Base-by-base conservation (phyloP, 1,140 invertebrate species). In the Xylocopa sonorina region DNA sequence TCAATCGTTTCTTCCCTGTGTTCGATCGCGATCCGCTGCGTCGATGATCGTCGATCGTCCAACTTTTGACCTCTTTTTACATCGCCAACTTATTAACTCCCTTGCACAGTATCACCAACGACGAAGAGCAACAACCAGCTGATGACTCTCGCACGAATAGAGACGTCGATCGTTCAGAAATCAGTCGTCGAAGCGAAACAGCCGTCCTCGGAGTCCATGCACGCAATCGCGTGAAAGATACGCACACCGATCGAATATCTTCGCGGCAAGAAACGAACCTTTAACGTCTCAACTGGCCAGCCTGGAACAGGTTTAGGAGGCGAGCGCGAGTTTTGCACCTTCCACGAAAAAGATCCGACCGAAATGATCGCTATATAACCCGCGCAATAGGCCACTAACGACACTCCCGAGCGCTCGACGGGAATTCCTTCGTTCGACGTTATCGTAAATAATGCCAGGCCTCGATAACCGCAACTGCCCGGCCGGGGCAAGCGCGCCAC, bases 241-340 rank as follows among this genome's bases (percentile, higher is more conserved):
- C 32, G 18, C n/a, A 29, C 60, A 3, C 71, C n/a, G 38, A 64
- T 73, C 57, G 55, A 68, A 64, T 82, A 74, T 68, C 46, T 64
- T 34, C 32, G 60, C 24, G 60, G 29, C 68, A 60, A 72, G 68
- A 63, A 78, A 78, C 63, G 64, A 43, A 64, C 43, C 41, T 66
- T 71, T 57, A 75, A 80, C 71, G 66, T 63, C 63, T 84, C 46
- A 73, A 82, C 74, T 71, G 58, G 53, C 24, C 53, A 12, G 51
- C 18, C 24, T 34, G 63, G 79, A 83, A 83, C 81, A 66, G 76
- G 77, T 80, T 84, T 75, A 75, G 41, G 41, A 27, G 18, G 16
- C 46, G 43, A 75, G 41, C 64, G 12, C 12, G 50, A 2, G 1
- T 24, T 78, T 73, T 48, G 66, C 66, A 75, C 53, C 71, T 75